These are phyloP conservation scores for Drosophila eohydei DNA, from an alignment of 2,888 invertebrate species.

Conservation along the genomic window DNA sequence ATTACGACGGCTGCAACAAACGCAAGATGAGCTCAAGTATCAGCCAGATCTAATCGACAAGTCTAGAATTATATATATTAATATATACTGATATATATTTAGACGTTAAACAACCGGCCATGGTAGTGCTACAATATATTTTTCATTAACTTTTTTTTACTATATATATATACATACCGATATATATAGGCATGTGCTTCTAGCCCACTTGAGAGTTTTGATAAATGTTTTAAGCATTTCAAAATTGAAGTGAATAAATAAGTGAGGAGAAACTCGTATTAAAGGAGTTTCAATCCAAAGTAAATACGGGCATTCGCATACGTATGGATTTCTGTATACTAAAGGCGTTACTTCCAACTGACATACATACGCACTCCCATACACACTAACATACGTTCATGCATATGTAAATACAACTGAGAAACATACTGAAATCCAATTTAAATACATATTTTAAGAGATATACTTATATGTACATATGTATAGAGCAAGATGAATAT, in stretches of 20 bases:
- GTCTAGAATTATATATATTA: constrained; percentile 17
- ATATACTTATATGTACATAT: background rate
- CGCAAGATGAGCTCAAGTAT: constrained; percentile 42
- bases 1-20: constrained; percentile 46
- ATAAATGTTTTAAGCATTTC: constrained; percentile 1
- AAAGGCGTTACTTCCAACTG: constrained; percentile 2
- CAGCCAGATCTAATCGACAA: constrained; percentile 13
- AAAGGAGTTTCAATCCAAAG: background rate
- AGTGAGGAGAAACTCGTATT: background rate
- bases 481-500: no score
- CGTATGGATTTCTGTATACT: constrained; percentile 11
- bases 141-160: background rate
- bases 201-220: background rate
- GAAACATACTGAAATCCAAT: background rate
- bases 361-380: background rate
- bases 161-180: background rate
- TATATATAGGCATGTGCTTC: background rate
- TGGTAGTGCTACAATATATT: constrained; percentile 32
- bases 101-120: constrained; percentile 40
- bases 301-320: background rate
- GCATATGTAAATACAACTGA: constrained; percentile 7
- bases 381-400: background rate
- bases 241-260: background rate
- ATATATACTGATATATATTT: background rate
- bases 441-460: background rate